These are phyloP conservation scores for Rugalucina vietnamica DNA, from an alignment of 2,888 invertebrate species.

Conservation along the genomic window DNA sequence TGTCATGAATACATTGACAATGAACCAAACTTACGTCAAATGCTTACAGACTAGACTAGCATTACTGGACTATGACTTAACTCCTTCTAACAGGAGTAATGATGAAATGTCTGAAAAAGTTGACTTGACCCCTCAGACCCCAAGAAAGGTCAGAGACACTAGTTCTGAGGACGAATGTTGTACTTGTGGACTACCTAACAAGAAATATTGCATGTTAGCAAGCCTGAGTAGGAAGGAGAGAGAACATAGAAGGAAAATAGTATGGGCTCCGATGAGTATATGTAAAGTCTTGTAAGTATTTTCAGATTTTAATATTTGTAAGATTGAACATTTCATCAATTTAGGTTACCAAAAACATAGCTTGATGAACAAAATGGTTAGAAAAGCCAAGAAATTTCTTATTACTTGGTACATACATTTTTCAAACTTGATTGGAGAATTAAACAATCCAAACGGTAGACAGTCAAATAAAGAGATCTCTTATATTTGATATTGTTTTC, in stretches of 20 bases:
- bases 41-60: not conserved
- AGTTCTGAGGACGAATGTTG: slow-evolving; percentile 40
- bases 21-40: not conserved
- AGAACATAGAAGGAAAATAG: slow-evolving; percentile 39
- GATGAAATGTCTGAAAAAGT: not conserved
- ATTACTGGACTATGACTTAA: not conserved
- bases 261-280: slow-evolving; percentile 65
- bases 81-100: not conserved
- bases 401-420: too few species aligned
- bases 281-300: slow-evolving; percentile 66
- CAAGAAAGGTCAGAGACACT: slow-evolving; percentile 1
- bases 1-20: not conserved
- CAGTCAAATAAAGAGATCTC: too few species aligned
- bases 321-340: too few species aligned
- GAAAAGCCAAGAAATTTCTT: too few species aligned
- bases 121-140: not conserved
- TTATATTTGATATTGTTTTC: too few species aligned
- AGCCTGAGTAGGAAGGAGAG: slow-evolving; percentile 36
- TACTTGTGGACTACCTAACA: slow-evolving; percentile 61
- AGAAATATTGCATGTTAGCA: slow-evolving; percentile 62
- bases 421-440: too few species aligned
- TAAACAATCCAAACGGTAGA: too few species aligned
- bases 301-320: too few species aligned
- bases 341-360: too few species aligned
- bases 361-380: too few species aligned